Conservation (phyloP, 2,797 vertebrate species). For the Paratrypauchen microcephalus region DNA sequence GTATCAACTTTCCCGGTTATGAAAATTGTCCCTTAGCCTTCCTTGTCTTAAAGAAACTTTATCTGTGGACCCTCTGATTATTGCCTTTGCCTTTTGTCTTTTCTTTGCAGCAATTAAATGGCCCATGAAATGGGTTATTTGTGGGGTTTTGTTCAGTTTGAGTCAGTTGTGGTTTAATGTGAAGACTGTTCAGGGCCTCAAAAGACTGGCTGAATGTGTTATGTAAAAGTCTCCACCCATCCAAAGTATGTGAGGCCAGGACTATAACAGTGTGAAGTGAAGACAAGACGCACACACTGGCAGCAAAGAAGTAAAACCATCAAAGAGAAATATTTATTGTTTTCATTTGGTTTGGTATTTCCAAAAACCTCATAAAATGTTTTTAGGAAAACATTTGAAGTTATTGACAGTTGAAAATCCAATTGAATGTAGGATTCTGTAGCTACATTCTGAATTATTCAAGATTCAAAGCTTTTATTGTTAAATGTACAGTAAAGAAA, state of each 20-base stretch:
- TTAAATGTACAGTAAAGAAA: too few relatives aligned
- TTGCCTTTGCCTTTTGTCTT: conserved; percentile 2
- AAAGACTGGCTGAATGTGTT: conserved; percentile 48
- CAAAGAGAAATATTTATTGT: conserved; percentile 54
- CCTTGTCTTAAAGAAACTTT: conserved; percentile 2
- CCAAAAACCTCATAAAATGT: neutral
- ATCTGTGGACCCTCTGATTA: conserved; percentile 26
- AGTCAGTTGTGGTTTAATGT: conserved; percentile 38
- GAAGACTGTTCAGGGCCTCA: conserved; percentile 23
- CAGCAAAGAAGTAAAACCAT: conserved; percentile 40
- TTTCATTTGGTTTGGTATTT: neutral
- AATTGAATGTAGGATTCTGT: neutral
- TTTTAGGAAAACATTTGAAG: neutral
- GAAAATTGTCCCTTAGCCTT: neutral
- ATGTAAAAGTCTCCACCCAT: conserved; percentile 60
- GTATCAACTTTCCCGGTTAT: conserved; percentile 17
- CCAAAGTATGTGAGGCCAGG: conserved; percentile 38
- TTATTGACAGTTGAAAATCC: neutral
- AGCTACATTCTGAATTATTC: too few relatives aligned
- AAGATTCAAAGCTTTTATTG: too few relatives aligned
- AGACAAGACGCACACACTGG: conserved; percentile 18
- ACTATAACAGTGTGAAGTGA: conserved; percentile 41
- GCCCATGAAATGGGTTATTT: conserved; percentile 32
- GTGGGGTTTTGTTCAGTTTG: conserved; percentile 43
- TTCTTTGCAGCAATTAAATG: conserved; percentile 29